phyloP scores from a whole-genome alignment of 2,888 invertebrate genomes.

The Zonitis immaculata region DNA sequence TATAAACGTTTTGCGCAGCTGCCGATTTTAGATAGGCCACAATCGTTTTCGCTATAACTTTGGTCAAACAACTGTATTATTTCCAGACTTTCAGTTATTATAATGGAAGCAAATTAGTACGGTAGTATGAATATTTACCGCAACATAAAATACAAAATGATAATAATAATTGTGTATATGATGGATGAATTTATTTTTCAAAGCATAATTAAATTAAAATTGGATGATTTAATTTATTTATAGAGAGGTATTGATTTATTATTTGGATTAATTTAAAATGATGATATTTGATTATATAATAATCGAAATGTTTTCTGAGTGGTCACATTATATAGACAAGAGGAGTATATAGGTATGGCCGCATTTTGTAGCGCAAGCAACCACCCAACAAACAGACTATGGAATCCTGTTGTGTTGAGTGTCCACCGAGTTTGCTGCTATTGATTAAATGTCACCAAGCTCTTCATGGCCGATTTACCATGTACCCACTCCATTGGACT shows the following conservation, averaged over 20 bases:
- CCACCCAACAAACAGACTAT: constrained; percentile 21
- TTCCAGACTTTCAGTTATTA: constrained; percentile 11
- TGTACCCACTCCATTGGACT: constrained; percentile 35
- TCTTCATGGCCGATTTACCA: constrained; percentile 46
- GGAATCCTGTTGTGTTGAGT: constrained; percentile 35
- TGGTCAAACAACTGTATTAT: constrained; percentile 31
- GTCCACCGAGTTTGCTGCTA: constrained; percentile 40
- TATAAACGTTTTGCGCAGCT: constrained; percentile 31
- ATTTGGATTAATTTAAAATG: background rate
- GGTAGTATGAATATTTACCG: background rate
- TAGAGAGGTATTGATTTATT: background rate
- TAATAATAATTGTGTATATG: background rate
- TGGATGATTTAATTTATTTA: background rate
- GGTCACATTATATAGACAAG: constrained; percentile 12
- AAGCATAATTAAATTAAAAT: background rate
- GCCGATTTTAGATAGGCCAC: constrained; percentile 20
- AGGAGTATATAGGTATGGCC: constrained; percentile 28
- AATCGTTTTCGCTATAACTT: constrained; percentile 18
- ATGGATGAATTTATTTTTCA: no score
- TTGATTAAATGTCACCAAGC: constrained; percentile 47
- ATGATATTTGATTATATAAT: constrained; percentile 2
- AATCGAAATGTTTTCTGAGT: constrained; percentile 12
- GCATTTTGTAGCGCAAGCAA: constrained; percentile 29
- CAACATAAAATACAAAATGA: background rate
- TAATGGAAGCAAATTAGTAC: constrained; percentile 1